Evolutionary conservation across 23 tunicate genomes (phyloP), one percentile per base, ranked within the genome.

Genomic region (Corella eumyota): DNA sequence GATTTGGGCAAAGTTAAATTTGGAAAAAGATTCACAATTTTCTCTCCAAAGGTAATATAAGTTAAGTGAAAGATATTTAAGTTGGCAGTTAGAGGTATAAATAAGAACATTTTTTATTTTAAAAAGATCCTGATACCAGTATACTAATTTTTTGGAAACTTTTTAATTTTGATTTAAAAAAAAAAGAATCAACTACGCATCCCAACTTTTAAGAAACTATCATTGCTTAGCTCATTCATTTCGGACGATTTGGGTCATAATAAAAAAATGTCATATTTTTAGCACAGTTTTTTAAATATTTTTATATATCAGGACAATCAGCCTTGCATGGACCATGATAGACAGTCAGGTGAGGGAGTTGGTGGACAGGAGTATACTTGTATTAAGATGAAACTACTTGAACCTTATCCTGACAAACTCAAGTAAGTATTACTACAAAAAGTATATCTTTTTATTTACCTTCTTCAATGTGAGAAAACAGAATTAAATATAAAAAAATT

Each of bases 321-420:
- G 55, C 98, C 98, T 25, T 92, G 98, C 67, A 92, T 92, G 98
- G 98, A 92, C 70, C 98, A 92, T 67, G 98, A 92, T 70, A 36
- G 98, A 50, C 85, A 76, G 36, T 83, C 98, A 6, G 98, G 98
- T 32, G 98, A 92, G 56, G 98, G 98, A 15, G 98, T 83, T 11
- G 98, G 93, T 19, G 76, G 80, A 1, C 98, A 92, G 59, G 98
- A 92, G 72, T 92, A 92, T 45, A 92, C 93, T 59, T 65, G 77
- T 0, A 83, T 92, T 72, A 92, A 92, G 40, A 92, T 92, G 98
- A 72, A 83, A 49, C 70, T 76, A 1, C 45, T 76, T 32, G 86
- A 77, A 56, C 88, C 88, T n/a, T 88, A 59, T 64, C 96, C 96
- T 1, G 77, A 73, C 25, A 79, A 88, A 48, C 56, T 88, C 13